Conservation (phyloP, 1,140 invertebrate genomes). For the Megalopta genalis region DNA sequence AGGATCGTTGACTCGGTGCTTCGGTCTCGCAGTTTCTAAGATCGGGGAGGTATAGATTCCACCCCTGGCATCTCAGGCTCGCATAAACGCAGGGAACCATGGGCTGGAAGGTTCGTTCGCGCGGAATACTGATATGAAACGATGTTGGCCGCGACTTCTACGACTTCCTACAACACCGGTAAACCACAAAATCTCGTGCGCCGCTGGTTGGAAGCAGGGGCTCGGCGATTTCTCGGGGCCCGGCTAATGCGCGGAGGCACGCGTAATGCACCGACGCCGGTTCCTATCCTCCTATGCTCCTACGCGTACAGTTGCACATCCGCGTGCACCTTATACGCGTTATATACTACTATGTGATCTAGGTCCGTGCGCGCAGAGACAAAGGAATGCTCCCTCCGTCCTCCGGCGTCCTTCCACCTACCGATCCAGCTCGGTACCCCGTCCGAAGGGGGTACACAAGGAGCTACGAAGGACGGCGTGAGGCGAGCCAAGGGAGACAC, state of each 20-base stretch:
- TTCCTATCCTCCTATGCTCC: background rate
- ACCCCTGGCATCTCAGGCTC: background rate
- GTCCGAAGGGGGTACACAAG: slow-evolving; percentile 66
- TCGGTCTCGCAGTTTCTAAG: too few species aligned
- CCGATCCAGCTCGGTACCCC: slow-evolving; percentile 68
- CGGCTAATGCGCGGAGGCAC: background rate
- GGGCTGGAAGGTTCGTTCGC: too few species aligned
- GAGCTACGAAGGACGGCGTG: slow-evolving; percentile 61
- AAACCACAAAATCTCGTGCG: too few species aligned
- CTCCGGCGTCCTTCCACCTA: slow-evolving; percentile 66
- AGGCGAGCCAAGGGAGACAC: slow-evolving; percentile 56
- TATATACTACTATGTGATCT: slow-evolving; percentile 68
- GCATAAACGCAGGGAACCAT: background rate
- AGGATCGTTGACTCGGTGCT: too few species aligned
- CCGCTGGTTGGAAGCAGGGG: background rate
- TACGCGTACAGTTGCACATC: slow-evolving; percentile 11
- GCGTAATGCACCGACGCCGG: slow-evolving; percentile 7
- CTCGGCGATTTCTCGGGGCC: background rate
- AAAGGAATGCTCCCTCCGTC: slow-evolving; percentile 76
- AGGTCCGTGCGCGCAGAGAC: slow-evolving; percentile 76
- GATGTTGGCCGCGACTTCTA: too few species aligned
- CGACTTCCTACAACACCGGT: too few species aligned
- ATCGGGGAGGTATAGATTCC: background rate
- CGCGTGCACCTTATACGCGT: slow-evolving; percentile 56
- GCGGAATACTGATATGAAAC: too few species aligned